Evolutionary conservation across 2,113 vertebrate species (phyloP), one percentile per base, ranked within the genome.

Genomic region (Leptodactylus fuscus): DNA sequence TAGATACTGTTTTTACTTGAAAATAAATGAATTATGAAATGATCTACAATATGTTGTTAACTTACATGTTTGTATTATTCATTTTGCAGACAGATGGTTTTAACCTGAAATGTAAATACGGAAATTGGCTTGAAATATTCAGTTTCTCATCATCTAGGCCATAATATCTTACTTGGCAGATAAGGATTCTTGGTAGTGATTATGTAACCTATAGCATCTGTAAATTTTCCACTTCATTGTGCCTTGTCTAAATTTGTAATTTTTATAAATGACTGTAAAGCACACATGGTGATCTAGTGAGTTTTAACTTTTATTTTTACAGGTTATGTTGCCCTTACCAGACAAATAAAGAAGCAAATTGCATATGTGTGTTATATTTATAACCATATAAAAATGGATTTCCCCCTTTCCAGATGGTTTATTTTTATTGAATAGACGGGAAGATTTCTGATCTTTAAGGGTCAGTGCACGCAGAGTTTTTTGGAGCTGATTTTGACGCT

Each of bases 221-320:
- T 75, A 85, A n/a, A 85, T 85, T 85, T 85, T 85, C 75, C 76
- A 80, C 83, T 80, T 85, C n/a, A 80, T 85, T 85, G 83, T 80
- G 62, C 48, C 83, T 80, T 85, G 83, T 85, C 83, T 55, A 71
- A 85, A 70, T 69, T 85, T 18, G 24, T 85, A 85, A 85, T 79
- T 71, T 85, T 48, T 76, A 76, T 27, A 67, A 85, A 85, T 69
- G 41, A 76, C 51, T 83, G 1, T 55, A 44, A 75, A 22, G 36
- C 49, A 53, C n/a, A 41, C 65, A 74, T 41, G 70, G 71, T 46
- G 58, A 49, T 46, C 41, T 32, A 67, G 16, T 62, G 8, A 27
- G 11, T 16, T 75, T 75, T n/a, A 16, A 7, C 49, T 36, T 67
- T 18, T 20, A 34, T 34, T n/a, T 58, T 58, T 51, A 78, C 34